Base-by-base conservation (phyloP, 2,113 vertebrate genomes). In the Agelaius phoeniceus region DNA sequence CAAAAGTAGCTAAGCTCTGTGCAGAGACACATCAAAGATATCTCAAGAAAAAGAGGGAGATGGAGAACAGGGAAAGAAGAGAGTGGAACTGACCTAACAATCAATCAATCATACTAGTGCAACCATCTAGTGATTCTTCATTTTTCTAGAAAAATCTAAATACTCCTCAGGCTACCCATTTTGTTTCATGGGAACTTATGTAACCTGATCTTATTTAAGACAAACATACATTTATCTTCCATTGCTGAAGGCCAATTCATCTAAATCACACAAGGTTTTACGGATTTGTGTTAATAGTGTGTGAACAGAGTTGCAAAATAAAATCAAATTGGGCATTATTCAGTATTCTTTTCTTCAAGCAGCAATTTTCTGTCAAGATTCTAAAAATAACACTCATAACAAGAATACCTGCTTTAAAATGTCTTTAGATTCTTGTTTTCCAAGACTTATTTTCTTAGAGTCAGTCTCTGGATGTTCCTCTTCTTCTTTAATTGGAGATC, bases 401-500 rank as follows among this genome's bases (percentile, higher is more conserved):
- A 93, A 61, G 55, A 30, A 75, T 97, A 98, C 98, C 98, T 98
- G 97, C 76, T 98, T 98, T 37, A 97, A 73, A 62, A 80, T 24
- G 30, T 98, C 98, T 94, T 94, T 98, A 39, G 95, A 73, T 39
- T 98, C 98, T 68, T 96, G 98, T 89, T 97, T 98, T 59, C 93
- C 97, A 73, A 91, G 51, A 95, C 52, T 91, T 23, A 91, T 75
- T 95, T 98, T 98, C 90, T 95, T 98, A 83, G 61, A 35, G 48
- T 98, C 97, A 80, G 84, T 54, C 59, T 95, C 96, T 72, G 59
- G 55, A 94, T 89, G 93, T 73, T 98, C 95, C 94, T 98, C 98
- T 84, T 99, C 98, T 67, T 99, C 99, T 97, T 97, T 98, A 96
- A 99, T 94, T 41, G 98, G 58, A 97, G 98, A 90, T 94, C 97